phyloP scores from a whole-genome alignment of 35 echinoderm and acorn worm species.

The Amphiura filiformis region DNA sequence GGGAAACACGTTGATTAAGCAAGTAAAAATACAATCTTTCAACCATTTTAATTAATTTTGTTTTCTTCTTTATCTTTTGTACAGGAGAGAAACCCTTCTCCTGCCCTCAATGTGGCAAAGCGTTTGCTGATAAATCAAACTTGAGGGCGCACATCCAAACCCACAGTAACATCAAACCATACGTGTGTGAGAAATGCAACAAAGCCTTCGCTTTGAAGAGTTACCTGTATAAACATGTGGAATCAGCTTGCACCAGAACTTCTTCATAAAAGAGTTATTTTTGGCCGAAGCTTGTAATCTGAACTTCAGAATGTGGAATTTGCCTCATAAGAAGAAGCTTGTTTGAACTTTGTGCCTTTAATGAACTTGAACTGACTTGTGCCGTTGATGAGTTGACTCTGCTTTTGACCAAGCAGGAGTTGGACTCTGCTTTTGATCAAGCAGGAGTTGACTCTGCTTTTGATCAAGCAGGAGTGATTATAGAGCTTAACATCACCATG shows the following conservation, averaged over 20 bases:
- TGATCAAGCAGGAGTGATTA: too few species aligned
- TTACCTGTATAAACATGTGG: constrained; percentile 97
- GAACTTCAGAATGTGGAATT: not conserved
- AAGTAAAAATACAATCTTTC: too few species aligned
- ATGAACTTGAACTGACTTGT: not conserved
- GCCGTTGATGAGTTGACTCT: not conserved
- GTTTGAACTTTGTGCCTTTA: not conserved
- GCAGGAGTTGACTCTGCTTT: too few species aligned
- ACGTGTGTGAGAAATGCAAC: constrained; percentile 95
- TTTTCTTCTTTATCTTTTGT: too few species aligned
- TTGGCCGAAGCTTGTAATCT: constrained; percentile 4
- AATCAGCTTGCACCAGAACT: constrained; percentile 77
- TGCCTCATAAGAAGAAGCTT: not conserved
- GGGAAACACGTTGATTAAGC: too few species aligned
- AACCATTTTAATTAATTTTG: too few species aligned
- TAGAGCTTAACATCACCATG: too few species aligned
- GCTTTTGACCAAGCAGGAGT: too few species aligned
- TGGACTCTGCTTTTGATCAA: too few species aligned
- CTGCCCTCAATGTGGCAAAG: constrained; percentile 92
- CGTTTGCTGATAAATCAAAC: constrained; percentile 99
- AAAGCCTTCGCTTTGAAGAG: constrained; percentile 97
- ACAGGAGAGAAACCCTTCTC: constrained; percentile 82
- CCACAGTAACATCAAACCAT: constrained; percentile 91
- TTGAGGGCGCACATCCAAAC: constrained; percentile 94
- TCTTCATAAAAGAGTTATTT: constrained; percentile 13